Conservation (phyloP, 2,797 vertebrate species). For the Mus minutoides region DNA sequence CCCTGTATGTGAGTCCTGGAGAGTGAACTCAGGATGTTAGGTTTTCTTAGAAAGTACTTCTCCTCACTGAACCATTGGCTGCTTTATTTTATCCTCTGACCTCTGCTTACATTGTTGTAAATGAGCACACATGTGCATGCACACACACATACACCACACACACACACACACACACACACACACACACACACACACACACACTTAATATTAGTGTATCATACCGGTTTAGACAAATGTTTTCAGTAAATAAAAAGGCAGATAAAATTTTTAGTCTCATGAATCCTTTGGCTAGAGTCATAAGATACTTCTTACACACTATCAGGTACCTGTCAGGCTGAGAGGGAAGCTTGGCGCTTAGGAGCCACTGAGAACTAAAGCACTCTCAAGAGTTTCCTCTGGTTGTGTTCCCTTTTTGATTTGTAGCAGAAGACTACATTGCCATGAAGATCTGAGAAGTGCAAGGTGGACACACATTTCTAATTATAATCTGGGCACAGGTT, state of each 20-base stretch:
- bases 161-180: not conserved
- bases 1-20: not conserved
- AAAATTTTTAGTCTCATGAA: not conserved
- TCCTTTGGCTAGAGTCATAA: not conserved
- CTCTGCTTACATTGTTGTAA: not conserved
- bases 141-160: not conserved
- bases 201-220: not conserved
- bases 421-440: not conserved
- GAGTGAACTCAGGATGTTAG: not conserved
- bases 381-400: not conserved
- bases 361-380: not conserved
- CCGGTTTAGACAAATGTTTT: not conserved
- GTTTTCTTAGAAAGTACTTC: not conserved
- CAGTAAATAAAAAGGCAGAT: not conserved
- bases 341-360: not conserved
- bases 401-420: not conserved
- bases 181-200: not conserved
- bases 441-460: not conserved
- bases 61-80: not conserved
- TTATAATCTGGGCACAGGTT: conserved; percentile 6
- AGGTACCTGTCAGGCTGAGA: not conserved
- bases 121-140: not conserved
- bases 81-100: not conserved
- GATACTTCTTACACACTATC: not conserved
- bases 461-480: not conserved